phyloP scores from a whole-genome alignment of 2,888 invertebrate genomes.

The Nephrotoma appendiculata region DNA sequence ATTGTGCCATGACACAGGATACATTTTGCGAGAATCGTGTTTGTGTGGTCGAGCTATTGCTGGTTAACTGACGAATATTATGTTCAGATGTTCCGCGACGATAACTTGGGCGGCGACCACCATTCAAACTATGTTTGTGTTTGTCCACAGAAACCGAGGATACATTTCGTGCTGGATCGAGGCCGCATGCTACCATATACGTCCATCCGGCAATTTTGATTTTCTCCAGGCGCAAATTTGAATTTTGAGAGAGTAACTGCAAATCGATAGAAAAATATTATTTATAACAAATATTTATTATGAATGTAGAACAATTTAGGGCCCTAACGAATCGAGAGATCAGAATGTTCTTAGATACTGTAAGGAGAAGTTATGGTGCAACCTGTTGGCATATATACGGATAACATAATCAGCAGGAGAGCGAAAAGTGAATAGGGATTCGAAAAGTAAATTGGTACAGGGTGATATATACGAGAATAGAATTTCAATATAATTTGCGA shows the following conservation, averaged over 20 bases:
- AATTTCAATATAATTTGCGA: too few species aligned
- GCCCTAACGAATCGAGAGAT: neutral
- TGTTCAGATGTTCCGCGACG: neutral
- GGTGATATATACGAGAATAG: too few species aligned
- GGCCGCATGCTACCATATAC: slow-evolving; percentile 93
- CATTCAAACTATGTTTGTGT: slow-evolving; percentile 17
- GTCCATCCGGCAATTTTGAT: slow-evolving; percentile 95
- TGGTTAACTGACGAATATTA: neutral
- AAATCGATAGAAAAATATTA: neutral
- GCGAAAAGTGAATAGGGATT: too few species aligned
- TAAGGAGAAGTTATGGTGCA: too few species aligned
- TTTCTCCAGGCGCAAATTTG: slow-evolving; percentile 69
- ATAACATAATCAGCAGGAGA: too few species aligned
- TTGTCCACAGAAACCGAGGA: slow-evolving; percentile 26
- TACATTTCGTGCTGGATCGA: slow-evolving; percentile 57
- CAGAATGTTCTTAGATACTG: too few species aligned
- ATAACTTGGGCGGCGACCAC: slow-evolving; percentile 23
- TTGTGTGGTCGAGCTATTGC: slow-evolving; percentile 14
- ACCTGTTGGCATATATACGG: too few species aligned
- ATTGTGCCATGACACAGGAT: slow-evolving; percentile 48
- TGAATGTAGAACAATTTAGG: neutral
- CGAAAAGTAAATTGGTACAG: too few species aligned
- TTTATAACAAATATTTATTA: neutral
- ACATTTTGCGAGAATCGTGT: slow-evolving; percentile 29
- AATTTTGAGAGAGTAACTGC: slow-evolving; percentile 44